Evolutionary conservation across 92 coral and sea anemone species (phyloP).

Genomic region (Porites rus): DNA sequence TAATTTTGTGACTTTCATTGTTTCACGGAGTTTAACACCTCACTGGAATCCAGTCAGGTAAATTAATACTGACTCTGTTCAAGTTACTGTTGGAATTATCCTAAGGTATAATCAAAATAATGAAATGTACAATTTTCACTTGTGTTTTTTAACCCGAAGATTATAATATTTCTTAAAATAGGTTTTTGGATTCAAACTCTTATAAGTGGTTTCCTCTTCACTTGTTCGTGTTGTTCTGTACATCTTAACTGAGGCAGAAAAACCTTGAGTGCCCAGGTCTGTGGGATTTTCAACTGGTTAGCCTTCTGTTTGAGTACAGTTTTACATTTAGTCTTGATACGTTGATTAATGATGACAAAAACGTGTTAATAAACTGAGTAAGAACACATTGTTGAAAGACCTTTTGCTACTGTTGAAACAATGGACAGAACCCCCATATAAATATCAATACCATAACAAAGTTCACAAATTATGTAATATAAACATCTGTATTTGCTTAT

Average conservation of each 20-base stretch:
- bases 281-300: constrained; percentile 11
- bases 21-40: constrained; percentile 11
- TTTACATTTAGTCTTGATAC: constrained; percentile 1
- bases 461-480: constrained; percentile 8
- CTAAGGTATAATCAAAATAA: constrained; percentile 2
- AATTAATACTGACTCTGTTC: constrained; percentile 3
- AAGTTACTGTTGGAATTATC: constrained; percentile 12
- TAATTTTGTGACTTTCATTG: constrained; percentile 11
- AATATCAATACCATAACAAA: constrained; percentile 11
- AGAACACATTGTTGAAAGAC: constrained; percentile 2
- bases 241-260: constrained; percentile 13
- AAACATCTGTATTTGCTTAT: constrained; percentile 10
- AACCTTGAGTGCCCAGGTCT: constrained; percentile 13
- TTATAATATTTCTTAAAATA: constrained; percentile 9
- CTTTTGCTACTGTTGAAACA: constrained; percentile 5
- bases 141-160: constrained; percentile 10
- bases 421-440: constrained; percentile 14
- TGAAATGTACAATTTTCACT: constrained; percentile 9
- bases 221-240: constrained; percentile 8
- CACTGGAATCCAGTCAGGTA: constrained; percentile 3
- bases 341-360: constrained; percentile 11
- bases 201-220: constrained; percentile 5
- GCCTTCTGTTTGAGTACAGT: constrained; percentile 14
- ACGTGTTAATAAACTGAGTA: constrained; percentile 12
- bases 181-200: constrained; percentile 12